Evolutionary conservation across 1,140 invertebrate genomes (phyloP).

Genomic region (Lycorma delicatula): DNA sequence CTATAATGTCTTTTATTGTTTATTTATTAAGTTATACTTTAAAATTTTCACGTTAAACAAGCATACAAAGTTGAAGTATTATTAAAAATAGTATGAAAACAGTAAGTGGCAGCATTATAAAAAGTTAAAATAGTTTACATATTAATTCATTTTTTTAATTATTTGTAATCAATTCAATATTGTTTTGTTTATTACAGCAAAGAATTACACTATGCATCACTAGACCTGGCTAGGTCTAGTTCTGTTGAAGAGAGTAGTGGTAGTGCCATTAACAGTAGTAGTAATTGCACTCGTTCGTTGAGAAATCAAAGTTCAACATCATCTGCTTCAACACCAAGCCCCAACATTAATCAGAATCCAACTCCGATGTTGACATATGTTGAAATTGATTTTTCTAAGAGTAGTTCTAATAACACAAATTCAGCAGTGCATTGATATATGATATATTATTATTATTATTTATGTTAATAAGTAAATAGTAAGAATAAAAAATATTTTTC

Average conservation of each 20-base stretch:
- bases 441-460: too few relatives aligned
- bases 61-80: neutral
- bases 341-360: constrained; percentile 17
- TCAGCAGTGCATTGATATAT: too few relatives aligned
- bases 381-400: constrained; percentile 66
- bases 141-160: constrained; percentile 1
- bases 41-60: neutral
- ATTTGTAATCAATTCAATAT: neutral
- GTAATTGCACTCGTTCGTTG: constrained; percentile 21
- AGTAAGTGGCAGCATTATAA: neutral
- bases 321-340: constrained; percentile 24
- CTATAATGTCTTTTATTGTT: neutral
- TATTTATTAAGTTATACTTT: neutral
- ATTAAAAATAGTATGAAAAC: neutral
- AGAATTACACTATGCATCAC: constrained; percentile 36
- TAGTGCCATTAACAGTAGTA: too few relatives aligned
- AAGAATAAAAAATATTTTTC: too few relatives aligned
- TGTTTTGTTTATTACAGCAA: constrained; percentile 14
- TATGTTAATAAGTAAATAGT: too few relatives aligned
- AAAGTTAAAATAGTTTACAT: neutral
- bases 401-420: too few relatives aligned
- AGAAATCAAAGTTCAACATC: constrained; percentile 26
- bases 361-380: constrained; percentile 47
- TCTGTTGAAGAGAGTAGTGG: constrained; percentile 16
- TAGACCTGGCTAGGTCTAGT: constrained; percentile 31